Conservation (phyloP, 2,113 vertebrate species). For the Mesocricetus auratus region DNA sequence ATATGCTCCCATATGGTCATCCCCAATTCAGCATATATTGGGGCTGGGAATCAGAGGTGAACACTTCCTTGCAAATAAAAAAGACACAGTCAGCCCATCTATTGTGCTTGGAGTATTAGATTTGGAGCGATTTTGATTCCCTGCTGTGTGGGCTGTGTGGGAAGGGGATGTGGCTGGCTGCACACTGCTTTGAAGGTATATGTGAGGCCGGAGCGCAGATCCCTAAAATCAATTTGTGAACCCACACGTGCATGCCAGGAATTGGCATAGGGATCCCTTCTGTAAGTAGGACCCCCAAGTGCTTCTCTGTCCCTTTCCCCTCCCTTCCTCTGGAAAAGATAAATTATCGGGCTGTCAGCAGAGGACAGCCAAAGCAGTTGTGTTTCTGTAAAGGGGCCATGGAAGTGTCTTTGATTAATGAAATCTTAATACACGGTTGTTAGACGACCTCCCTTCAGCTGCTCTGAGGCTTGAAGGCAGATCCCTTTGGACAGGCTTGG, state of each 20-base stretch:
- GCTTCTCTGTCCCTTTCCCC: conserved; percentile 42
- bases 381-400: conserved; percentile 97
- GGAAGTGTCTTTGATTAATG: conserved; percentile 99
- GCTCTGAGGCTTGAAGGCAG: conserved; percentile 84
- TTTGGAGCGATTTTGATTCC: neutral
- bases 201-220: rapidly evolving
- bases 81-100: neutral
- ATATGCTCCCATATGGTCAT: neutral
- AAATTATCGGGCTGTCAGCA: conserved; percentile 94
- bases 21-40: neutral
- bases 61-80: neutral
- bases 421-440: conserved; percentile 90
- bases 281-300: neutral
- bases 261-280: neutral
- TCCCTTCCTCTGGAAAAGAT: conserved; percentile 87
- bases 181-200: neutral
- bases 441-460: conserved; percentile 87
- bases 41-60: neutral
- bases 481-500: conserved; percentile 68
- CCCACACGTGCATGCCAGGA: rapidly evolving
- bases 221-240: neutral
- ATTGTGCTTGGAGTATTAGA: neutral
- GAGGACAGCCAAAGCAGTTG: conserved; percentile 93
- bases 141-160: rapidly evolving
- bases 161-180: rapidly evolving